Conservation (phyloP, 2,113 vertebrate genomes). For the Gnathonemus longibarbis region DNA sequence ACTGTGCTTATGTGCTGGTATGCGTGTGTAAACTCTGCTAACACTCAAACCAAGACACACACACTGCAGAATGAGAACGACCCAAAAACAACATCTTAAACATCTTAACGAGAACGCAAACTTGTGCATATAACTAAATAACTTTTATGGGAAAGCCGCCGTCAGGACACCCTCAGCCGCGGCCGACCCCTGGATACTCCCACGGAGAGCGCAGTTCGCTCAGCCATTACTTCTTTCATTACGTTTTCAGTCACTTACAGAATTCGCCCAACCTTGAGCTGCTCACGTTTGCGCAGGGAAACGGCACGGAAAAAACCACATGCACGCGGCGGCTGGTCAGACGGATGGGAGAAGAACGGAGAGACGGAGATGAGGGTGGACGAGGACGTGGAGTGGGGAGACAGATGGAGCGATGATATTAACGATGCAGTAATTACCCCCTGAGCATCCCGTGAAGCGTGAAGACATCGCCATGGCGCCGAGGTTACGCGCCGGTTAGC, state of each 20-base stretch:
- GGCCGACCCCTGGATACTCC: neutral
- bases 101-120: slow-evolving; percentile 7
- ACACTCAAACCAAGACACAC: neutral
- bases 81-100: neutral
- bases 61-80: slow-evolving; percentile 19
- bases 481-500: slow-evolving; percentile 63
- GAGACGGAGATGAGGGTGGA: slow-evolving; percentile 6
- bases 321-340: neutral
- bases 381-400: slow-evolving; percentile 3
- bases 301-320: neutral
- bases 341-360: neutral
- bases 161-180: neutral
- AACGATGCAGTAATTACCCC: slow-evolving; percentile 66
- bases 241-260: neutral
- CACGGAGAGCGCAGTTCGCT: too few relatives aligned
- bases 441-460: slow-evolving; percentile 58
- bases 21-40: neutral
- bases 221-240: neutral
- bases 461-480: slow-evolving; percentile 36
- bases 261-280: neutral
- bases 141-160: neutral
- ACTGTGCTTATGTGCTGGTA: neutral
- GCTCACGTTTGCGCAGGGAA: too few relatives aligned
- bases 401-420: slow-evolving; percentile 69
- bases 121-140: neutral